Evolutionary conservation across 2,113 vertebrate species (phyloP).

Genomic region (Brachyistius frenatus): DNA sequence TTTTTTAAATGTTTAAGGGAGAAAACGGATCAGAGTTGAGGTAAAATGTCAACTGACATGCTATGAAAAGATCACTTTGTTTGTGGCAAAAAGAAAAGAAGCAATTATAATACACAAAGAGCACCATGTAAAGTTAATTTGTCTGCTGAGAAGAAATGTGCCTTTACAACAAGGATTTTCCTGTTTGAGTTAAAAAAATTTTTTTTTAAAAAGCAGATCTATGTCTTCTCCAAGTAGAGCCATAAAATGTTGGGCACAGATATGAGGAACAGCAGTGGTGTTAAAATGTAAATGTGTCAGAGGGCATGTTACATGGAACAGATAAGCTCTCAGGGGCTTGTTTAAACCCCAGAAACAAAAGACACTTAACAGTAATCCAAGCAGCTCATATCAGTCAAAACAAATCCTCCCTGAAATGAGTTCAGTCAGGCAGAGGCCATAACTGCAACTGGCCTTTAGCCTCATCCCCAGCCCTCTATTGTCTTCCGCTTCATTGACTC

Average conservation of each 20-base stretch:
- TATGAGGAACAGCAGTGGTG: conserved; percentile 33
- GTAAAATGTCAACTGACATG: not conserved
- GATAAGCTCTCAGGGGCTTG: conserved; percentile 55
- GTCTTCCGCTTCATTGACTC: conserved; percentile 60
- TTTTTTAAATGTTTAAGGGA: conserved; percentile 5
- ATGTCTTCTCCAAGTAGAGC: conserved; percentile 10
- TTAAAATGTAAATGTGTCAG: conserved; percentile 46
- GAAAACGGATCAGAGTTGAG: conserved; percentile 8
- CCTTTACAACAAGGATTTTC: not conserved
- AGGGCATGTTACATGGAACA: conserved; percentile 14
- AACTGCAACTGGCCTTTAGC: conserved; percentile 43
- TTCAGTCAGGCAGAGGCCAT: conserved; percentile 59
- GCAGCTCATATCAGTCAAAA: conserved; percentile 74
- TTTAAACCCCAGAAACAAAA: conserved; percentile 70
- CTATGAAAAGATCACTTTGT: conserved; percentile 33
- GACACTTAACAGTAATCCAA: conserved; percentile 74
- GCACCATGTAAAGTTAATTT: not conserved
- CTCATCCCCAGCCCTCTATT: conserved; percentile 61
- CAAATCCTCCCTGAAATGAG: conserved; percentile 80
- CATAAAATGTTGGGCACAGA: conserved; percentile 1
- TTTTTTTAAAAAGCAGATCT: not conserved
- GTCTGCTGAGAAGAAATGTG: not conserved
- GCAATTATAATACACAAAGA: not conserved
- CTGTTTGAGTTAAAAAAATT: conserved; percentile 6
- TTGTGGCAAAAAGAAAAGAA: conserved; percentile 19